Percentiles rank a stretch among this genome's conserved stretches.
Evolutionary conservation across 2,888 invertebrate genomes (phyloP).

Genomic region (Cabera pusaria): DNA sequence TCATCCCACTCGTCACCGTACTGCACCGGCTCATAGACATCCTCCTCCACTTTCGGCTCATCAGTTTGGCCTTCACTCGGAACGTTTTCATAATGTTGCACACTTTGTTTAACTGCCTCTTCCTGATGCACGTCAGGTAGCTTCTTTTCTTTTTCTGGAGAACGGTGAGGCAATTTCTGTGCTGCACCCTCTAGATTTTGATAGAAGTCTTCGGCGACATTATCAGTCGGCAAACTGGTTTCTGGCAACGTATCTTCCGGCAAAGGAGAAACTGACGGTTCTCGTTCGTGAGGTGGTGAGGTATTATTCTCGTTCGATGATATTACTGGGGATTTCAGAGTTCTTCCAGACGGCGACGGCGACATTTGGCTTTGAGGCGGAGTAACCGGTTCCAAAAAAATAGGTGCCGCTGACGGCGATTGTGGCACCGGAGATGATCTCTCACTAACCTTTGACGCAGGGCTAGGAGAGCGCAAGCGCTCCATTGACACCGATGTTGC

Average conservation of each 20-base stretch:
- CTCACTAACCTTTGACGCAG: conserved; percentile 47
- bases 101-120: conserved; percentile 30
- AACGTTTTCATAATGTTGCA: conserved; percentile 48
- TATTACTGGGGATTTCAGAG: conserved; percentile 53
- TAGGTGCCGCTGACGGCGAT: conserved; percentile 38
- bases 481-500: conserved; percentile 38
- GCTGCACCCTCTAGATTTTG: conserved; percentile 32
- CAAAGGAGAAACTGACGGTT: conserved; percentile 46
- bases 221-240: conserved; percentile 39
- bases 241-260: conserved; percentile 45
- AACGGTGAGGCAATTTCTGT: conserved; percentile 46
- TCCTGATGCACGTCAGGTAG: conserved; percentile 47
- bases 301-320: conserved; percentile 45
- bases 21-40: conserved; percentile 56
- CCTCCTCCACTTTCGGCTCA: conserved; percentile 20
- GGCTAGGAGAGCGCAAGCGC: conserved; percentile 40
- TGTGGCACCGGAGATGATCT: conserved; percentile 47
- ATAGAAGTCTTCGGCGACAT: conserved; percentile 37
- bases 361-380: conserved; percentile 56
- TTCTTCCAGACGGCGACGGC: conserved; percentile 59
- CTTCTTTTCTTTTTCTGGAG: conserved; percentile 43
- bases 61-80: conserved; percentile 43
- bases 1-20: conserved; percentile 66
- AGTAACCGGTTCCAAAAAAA: conserved; percentile 41
- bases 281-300: conserved; percentile 33